A percentile compares a stretch with the other conserved stretches of the same genome.
Conservation (phyloP, 2,888 invertebrate genomes). For the Toxonevra muliebris region DNA sequence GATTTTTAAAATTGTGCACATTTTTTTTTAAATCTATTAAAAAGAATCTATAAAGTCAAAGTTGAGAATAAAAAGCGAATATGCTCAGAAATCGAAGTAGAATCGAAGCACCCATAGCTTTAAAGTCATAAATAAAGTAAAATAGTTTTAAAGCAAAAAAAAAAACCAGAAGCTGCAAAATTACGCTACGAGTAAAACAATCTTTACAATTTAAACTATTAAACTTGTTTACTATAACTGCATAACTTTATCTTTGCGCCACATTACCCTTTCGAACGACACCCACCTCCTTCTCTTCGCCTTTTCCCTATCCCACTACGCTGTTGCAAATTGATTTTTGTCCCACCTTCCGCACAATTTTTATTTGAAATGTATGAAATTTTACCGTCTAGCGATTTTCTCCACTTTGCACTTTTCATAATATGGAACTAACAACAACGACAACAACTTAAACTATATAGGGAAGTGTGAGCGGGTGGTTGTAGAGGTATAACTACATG, state of each 20-base stretch:
- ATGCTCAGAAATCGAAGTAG: too few species aligned
- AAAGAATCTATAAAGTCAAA: too few species aligned
- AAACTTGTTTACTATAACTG: constrained; percentile 18
- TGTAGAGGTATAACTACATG: constrained; percentile 27
- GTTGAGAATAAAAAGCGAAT: too few species aligned
- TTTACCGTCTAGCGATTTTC: constrained; percentile 31
- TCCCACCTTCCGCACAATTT: constrained; percentile 6
- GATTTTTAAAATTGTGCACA: too few species aligned
- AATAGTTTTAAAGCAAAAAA: neutral
- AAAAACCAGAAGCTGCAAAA: neutral
- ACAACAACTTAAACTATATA: neutral
- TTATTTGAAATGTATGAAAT: constrained; percentile 18
- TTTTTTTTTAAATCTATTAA: too few species aligned
- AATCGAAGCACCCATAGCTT: too few species aligned
- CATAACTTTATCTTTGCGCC: neutral
- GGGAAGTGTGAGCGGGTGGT: neutral
- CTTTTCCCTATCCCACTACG: neutral
- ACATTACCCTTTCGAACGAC: neutral
- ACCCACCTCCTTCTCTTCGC: neutral
- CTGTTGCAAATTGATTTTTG: constrained; percentile 20
- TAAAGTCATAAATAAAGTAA: too few species aligned
- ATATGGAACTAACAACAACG: neutral
- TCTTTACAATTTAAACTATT: constrained; percentile 22
- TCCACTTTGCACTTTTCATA: constrained; percentile 6
- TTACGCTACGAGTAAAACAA: neutral